phyloP scores from a whole-genome alignment of 2,113 vertebrate species.

The Edolisoma coerulescens region DNA sequence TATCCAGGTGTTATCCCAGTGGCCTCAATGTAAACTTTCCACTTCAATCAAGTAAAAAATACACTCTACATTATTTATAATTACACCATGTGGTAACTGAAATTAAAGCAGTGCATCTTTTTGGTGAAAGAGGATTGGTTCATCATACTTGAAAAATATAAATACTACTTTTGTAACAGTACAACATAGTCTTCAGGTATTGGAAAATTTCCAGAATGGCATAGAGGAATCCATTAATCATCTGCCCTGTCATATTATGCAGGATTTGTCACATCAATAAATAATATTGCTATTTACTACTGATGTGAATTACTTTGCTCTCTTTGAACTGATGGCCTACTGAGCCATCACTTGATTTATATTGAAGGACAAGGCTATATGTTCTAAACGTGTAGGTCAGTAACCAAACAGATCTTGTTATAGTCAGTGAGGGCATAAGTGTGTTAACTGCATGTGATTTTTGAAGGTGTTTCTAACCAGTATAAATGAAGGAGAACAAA shows the following conservation, averaged over 20 bases:
- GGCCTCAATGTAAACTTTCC: not conserved
- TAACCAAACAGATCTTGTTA: not conserved
- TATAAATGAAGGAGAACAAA: not conserved
- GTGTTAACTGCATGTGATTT: not conserved
- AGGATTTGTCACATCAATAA: not conserved
- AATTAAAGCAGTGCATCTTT: not conserved
- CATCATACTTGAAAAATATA: not conserved
- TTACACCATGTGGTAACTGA: not conserved
- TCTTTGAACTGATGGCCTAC: not conserved
- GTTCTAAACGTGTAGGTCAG: not conserved
- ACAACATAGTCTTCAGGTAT: not conserved
- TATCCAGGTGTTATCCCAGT: not conserved
- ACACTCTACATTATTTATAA: not conserved
- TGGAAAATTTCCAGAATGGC: not conserved
- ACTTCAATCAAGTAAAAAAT: not conserved
- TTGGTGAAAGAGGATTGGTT: not conserved
- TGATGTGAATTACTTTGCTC: not conserved
- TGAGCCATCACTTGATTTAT: not conserved
- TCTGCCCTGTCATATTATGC: not conserved
- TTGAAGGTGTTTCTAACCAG: not conserved
- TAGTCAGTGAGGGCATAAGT: not conserved
- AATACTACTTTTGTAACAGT: not conserved
- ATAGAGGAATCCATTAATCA: not conserved
- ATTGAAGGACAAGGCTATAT: not conserved
- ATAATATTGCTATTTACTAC: not conserved